Percentiles rank a stretch among this genome's conserved stretches.
Evolutionary conservation across 2,797 vertebrate genomes (phyloP).

Genomic region (Eurystomus glaucurus): DNA sequence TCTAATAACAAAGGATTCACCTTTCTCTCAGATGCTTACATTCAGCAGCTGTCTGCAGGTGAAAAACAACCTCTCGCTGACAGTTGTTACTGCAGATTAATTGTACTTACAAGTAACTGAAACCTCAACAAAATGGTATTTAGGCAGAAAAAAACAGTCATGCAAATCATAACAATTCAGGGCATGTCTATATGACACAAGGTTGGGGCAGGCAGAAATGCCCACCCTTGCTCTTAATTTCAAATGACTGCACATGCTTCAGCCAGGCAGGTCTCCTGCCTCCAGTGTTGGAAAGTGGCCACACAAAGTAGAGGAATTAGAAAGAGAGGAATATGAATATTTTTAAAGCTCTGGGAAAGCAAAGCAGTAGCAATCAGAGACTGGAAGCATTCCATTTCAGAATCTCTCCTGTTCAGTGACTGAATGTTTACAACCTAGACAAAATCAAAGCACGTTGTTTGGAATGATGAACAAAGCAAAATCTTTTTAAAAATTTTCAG

Average conservation of each 20-base stretch:
- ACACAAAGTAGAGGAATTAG: neutral
- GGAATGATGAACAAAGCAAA: neutral
- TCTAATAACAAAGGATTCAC: neutral
- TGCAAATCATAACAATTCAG: neutral
- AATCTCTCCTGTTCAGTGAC: neutral
- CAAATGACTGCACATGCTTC: neutral
- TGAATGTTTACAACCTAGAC: neutral
- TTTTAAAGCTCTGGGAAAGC: neutral
- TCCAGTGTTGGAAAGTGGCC: neutral
- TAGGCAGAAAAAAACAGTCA: neutral
- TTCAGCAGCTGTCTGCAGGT: neutral
- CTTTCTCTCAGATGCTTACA: neutral
- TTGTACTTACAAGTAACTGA: neutral
- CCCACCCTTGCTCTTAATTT: neutral
- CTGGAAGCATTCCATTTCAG: neutral
- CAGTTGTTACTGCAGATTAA: neutral
- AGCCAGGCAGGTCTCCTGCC: neutral
- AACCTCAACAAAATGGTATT: neutral
- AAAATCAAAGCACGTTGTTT: constrained; percentile 5
- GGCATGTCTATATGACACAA: neutral
- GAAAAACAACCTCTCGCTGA: neutral
- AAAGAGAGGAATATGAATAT: neutral
- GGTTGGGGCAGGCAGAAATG: neutral
- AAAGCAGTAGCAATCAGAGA: neutral
- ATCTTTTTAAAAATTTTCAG: neutral